Conservation (phyloP, 2,113 vertebrate genomes). For the Collichthys lucidus region DNA sequence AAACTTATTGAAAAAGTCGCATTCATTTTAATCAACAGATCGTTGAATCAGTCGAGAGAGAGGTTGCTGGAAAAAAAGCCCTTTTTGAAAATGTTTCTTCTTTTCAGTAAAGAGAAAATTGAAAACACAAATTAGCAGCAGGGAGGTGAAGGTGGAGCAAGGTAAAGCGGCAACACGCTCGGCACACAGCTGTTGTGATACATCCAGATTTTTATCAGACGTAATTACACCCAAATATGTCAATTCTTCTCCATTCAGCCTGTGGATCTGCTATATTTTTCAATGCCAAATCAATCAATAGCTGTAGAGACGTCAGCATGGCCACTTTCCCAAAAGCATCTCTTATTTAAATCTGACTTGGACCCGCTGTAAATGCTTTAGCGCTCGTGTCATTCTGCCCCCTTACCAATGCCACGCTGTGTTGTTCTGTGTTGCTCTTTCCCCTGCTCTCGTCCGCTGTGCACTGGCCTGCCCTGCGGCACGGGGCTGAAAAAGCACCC, state of each 20-base stretch:
- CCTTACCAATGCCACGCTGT: conserved; percentile 17
- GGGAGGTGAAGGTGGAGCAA: not conserved
- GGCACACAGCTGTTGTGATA: not conserved
- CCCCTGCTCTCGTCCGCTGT: conserved; percentile 48
- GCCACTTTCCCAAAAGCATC: accelerated
- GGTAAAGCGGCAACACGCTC: not conserved
- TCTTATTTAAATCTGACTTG: conserved; percentile 5
- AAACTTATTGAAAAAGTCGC: conserved; percentile 3
- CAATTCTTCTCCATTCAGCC: not conserved
- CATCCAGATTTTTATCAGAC: not conserved
- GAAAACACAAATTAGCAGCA: conserved; percentile 14
- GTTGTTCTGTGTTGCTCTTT: conserved; percentile 63
- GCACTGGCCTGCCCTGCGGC: conserved; percentile 78
- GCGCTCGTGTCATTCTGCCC: not conserved
- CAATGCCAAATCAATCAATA: conserved; percentile 59
- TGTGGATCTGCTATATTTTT: not conserved
- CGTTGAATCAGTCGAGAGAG: not conserved
- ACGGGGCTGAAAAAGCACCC: conserved; percentile 84
- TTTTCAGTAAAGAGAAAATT: conserved; percentile 28
- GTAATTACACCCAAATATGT: not conserved
- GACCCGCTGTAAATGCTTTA: conserved; percentile 10
- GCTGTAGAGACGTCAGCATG: not conserved
- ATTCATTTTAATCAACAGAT: not conserved
- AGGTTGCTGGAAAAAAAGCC: not conserved
- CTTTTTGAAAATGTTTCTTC: not conserved